Evolutionary conservation across 1,140 invertebrate species (phyloP).

Genomic region (Zaprionus vittiger): DNA sequence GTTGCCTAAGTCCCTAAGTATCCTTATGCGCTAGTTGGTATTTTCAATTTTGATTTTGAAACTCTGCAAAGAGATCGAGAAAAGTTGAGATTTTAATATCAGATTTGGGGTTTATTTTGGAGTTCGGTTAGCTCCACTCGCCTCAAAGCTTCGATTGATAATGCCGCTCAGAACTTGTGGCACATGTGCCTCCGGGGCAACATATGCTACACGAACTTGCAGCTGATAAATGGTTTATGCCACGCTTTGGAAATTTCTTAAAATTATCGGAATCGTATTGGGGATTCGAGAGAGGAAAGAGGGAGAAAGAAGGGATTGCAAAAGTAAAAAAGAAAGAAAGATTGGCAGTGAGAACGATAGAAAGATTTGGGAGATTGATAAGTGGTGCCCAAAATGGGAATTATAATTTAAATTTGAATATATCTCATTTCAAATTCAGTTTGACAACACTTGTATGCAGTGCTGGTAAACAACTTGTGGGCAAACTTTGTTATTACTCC

Average conservation of each 20-base stretch:
- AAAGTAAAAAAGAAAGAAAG: background rate
- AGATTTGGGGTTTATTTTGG: background rate
- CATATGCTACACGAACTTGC: conserved; percentile 31
- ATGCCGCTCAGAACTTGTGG: conserved; percentile 28
- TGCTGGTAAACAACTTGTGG: background rate
- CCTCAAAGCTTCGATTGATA: conserved; percentile 28
- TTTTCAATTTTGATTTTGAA: conserved; percentile 83
- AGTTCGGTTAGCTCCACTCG: conserved; percentile 23
- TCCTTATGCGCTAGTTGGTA: conserved; percentile 79
- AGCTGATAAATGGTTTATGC: conserved; percentile 64
- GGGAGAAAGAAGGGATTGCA: background rate
- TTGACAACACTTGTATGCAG: background rate
- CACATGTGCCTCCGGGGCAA: conserved; percentile 27
- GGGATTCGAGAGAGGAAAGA: background rate
- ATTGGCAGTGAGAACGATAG: background rate
- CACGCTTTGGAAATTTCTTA: conserved; percentile 64
- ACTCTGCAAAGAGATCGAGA: conserved; percentile 66
- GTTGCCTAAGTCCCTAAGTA: conserved; percentile 67
- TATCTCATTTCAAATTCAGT: background rate
- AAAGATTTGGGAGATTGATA: background rate
- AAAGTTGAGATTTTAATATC: conserved; percentile 5
- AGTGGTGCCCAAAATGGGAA: background rate
- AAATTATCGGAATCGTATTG: conserved; percentile 24
- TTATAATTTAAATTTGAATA: background rate
- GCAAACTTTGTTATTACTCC: background rate